Evolutionary conservation across 1,140 invertebrate species (phyloP).

Genomic region (Epicauta chinensis): DNA sequence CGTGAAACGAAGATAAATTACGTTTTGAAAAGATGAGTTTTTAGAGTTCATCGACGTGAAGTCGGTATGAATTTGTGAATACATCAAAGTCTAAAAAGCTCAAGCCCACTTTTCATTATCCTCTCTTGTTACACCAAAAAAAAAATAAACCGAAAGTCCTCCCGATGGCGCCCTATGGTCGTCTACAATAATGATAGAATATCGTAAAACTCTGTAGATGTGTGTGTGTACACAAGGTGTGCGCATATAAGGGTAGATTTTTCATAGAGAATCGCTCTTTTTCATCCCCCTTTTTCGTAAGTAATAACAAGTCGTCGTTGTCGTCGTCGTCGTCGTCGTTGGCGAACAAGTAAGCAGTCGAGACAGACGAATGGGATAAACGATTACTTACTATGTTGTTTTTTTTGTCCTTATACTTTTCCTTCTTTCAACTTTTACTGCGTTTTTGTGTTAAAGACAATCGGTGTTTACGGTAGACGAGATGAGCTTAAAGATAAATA

Average conservation of each 20-base stretch:
- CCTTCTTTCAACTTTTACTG: too few relatives aligned
- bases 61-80: conserved; percentile 42
- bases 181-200: too few relatives aligned
- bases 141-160: too few relatives aligned
- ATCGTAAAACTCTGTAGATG: too few relatives aligned
- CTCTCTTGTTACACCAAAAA: too few relatives aligned
- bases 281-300: conserved; percentile 7
- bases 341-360: conserved; percentile 6
- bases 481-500: too few relatives aligned
- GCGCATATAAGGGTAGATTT: too few relatives aligned
- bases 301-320: conserved; percentile 27
- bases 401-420: conserved; percentile 2
- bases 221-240: too few relatives aligned
- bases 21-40: conserved; percentile 42
- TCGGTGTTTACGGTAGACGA: conserved; percentile 19
- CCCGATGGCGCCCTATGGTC: too few relatives aligned
- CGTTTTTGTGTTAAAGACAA: conserved; percentile 19
- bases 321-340: too few relatives aligned
- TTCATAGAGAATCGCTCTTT: too few relatives aligned
- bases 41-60: conserved; percentile 42
- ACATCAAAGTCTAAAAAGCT: conserved; percentile 41
- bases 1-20: conserved; percentile 42
- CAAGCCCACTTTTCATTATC: conserved; percentile 40
- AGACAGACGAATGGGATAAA: conserved; percentile 34
- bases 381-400: conserved; percentile 31